Evolutionary conservation across 1,140 invertebrate genomes (phyloP), one percentile per base, ranked within the genome.

Genomic region (Aphelenchoides fujianensis): DNA sequence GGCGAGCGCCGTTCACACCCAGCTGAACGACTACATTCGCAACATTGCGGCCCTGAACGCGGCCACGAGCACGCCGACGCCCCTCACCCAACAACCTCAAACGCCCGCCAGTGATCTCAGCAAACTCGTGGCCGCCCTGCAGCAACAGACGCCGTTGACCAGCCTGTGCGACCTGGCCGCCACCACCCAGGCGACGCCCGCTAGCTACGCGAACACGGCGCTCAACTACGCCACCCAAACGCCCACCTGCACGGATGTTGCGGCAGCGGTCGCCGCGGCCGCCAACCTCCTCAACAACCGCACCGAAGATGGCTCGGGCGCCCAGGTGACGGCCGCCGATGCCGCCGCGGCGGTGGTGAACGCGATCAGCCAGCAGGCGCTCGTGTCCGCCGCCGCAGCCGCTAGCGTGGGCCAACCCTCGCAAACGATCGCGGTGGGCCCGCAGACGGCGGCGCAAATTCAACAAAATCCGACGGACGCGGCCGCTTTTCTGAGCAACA

Each of bases 11-110:
- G 41, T 48, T 48, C n/a, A n/a, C n/a, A n/a, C n/a, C n/a, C 41
- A 48, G 41, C 41, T 48, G 41, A 48, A 48, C 41, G 41, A 48
- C 23, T 48, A 48, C 41, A 48, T 48, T 48, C 41, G 41, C 41
- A 48, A 48, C 23, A 48, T 48, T 48, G 41, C 41, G 12, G 41
- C 41, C 12, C 23, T 48, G 41, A 48, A 48, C 23, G 23, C 41
- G 12, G 41, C 41, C 23, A 48, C 41, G 23, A 48, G 12, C 41
- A 23, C 41, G 23, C 41, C 41, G 23, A 48, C 41, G 41, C 41
- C 41, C 23, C 12, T 48, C 23, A 48, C 41, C 12, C 41, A 48
- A 48, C 41, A 23, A 48, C 41, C 41, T 16, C n/a, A n/a, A n/a
- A n/a, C n/a, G n/a, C 41, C 41, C 12, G 41, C 23, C 41, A 48